Percentiles rank a stretch among this genome's conserved stretches.
Conservation (phyloP, 2,888 invertebrate species). For the Girardia tigrina region DNA sequence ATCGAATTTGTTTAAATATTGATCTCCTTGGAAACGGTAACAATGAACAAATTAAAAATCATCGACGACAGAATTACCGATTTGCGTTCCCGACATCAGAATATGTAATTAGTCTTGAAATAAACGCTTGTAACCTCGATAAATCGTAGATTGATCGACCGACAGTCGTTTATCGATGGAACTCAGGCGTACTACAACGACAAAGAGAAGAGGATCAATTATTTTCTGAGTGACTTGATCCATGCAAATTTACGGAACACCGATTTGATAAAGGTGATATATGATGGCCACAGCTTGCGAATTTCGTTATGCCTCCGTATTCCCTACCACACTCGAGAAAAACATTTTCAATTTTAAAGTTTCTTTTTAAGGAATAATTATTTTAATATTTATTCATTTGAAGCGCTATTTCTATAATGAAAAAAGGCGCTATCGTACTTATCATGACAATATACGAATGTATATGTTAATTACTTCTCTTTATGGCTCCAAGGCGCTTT, state of each 20-base stretch:
- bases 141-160: neutral
- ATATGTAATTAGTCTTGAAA: neutral
- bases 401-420: too few relatives aligned
- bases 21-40: neutral
- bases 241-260: neutral
- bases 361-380: too few relatives aligned
- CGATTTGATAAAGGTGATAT: neutral
- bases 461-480: too few relatives aligned
- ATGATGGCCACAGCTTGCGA: too few relatives aligned
- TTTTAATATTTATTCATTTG: too few relatives aligned
- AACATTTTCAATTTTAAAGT: too few relatives aligned
- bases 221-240: neutral
- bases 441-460: too few relatives aligned
- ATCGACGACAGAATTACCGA: neutral
- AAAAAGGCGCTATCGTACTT: too few relatives aligned
- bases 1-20: constrained; percentile 15
- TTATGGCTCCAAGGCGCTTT: too few relatives aligned
- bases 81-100: neutral
- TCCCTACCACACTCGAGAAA: too few relatives aligned
- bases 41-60: neutral
- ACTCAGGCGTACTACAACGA: neutral
- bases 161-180: neutral
- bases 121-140: neutral
- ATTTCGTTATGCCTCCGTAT: too few relatives aligned
- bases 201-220: neutral